Evolutionary conservation across 2,888 invertebrate species (phyloP).

Genomic region (Syritta pipiens): DNA sequence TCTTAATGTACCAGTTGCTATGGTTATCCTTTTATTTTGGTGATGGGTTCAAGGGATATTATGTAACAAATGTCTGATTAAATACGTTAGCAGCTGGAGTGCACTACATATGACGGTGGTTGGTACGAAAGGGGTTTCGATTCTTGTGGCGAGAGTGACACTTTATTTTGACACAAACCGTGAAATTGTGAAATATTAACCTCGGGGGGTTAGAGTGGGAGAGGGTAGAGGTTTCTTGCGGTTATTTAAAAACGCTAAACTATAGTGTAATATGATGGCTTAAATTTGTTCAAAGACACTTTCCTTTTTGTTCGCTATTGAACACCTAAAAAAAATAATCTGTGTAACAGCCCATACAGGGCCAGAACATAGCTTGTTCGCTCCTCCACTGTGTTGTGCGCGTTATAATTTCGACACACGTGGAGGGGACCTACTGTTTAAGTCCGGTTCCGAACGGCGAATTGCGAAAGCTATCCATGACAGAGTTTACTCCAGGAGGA

Average conservation of each 20-base stretch:
- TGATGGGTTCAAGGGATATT: slow-evolving; percentile 11
- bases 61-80: slow-evolving; percentile 55
- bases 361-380: too few relatives aligned
- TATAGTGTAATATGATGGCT: not conserved
- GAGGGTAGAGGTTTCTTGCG: not conserved
- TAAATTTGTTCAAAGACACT: not conserved
- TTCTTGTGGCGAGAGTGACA: slow-evolving; percentile 11
- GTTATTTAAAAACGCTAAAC: slow-evolving; percentile 2
- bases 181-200: slow-evolving; percentile 48
- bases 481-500: too few relatives aligned
- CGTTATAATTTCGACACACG: too few relatives aligned
- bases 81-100: slow-evolving; percentile 42
- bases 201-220: not conserved
- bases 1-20: slow-evolving; percentile 24
- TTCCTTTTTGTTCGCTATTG: too few relatives aligned
- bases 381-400: too few relatives aligned
- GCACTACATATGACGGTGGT: slow-evolving; percentile 1
- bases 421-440: too few relatives aligned
- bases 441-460: too few relatives aligned
- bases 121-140: slow-evolving; percentile 18
- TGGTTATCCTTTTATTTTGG: slow-evolving; percentile 35
- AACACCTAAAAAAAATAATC: too few relatives aligned
- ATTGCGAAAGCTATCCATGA: too few relatives aligned
- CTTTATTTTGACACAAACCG: slow-evolving; percentile 25
- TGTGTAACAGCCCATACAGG: too few relatives aligned